These are phyloP conservation scores for Propithecus coquereli DNA, from an alignment of 2,113 vertebrate genomes.

Conservation along the genomic window DNA sequence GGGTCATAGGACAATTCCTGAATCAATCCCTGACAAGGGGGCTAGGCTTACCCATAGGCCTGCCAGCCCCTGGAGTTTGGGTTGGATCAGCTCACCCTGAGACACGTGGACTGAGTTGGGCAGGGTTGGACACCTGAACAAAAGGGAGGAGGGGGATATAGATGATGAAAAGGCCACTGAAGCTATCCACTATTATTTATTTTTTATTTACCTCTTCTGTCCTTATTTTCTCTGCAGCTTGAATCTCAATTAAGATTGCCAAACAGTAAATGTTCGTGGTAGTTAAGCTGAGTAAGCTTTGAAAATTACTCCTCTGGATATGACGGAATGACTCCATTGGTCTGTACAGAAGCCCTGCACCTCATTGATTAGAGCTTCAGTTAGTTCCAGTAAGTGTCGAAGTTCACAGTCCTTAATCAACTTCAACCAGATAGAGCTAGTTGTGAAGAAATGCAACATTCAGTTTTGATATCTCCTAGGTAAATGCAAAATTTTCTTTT, in stretches of 20 bases:
- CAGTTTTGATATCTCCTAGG: neutral
- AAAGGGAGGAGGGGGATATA: too few species aligned
- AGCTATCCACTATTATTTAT: neutral
- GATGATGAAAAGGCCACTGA: neutral
- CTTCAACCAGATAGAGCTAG: neutral
- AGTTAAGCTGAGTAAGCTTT: neutral
- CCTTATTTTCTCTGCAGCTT: neutral
- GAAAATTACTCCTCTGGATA: neutral
- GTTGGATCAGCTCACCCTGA: neutral
- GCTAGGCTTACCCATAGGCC: neutral
- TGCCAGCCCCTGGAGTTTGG: too few species aligned
- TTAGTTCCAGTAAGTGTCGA: neutral
- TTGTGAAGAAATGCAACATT: neutral
- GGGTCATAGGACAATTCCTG: neutral
- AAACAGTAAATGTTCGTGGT: neutral
- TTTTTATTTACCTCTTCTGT: neutral
- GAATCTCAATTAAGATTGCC: neutral
- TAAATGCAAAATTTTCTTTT: neutral
- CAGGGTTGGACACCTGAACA: neutral
- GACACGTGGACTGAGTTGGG: neutral
- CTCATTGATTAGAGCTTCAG: neutral
- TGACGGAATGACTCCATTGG: neutral
- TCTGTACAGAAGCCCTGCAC: neutral
- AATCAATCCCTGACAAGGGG: neutral
- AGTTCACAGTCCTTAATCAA: neutral